Evolutionary conservation across 1,140 invertebrate genomes (phyloP).

Genomic region (Platyscapa corneri): DNA sequence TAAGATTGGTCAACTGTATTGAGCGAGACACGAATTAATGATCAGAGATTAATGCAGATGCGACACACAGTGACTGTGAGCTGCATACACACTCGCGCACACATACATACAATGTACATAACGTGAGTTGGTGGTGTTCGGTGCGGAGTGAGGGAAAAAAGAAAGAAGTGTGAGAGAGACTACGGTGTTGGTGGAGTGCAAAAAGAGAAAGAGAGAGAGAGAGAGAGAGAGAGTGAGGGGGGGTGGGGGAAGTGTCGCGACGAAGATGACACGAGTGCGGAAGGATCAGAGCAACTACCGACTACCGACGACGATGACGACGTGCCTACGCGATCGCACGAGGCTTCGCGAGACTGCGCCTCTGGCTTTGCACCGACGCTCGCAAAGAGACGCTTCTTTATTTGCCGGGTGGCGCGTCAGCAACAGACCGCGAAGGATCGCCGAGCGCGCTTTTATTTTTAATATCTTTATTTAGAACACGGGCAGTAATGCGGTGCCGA

Average conservation of each 20-base stretch:
- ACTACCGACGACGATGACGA: too few relatives aligned
- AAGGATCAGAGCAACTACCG: slow-evolving; percentile 18
- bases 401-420: not conserved
- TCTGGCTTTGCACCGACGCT: slow-evolving; percentile 18
- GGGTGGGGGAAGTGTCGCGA: not conserved
- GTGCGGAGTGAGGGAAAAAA: too few relatives aligned
- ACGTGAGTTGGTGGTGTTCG: too few relatives aligned
- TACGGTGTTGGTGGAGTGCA: not conserved
- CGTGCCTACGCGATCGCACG: not conserved
- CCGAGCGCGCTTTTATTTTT: slow-evolving; percentile 44
- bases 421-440: not conserved
- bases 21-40: not conserved
- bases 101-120: too few relatives aligned
- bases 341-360: slow-evolving; percentile 9
- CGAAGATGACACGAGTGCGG: not conserved
- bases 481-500: slow-evolving; percentile 15
- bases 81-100: too few relatives aligned
- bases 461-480: slow-evolving; percentile 50
- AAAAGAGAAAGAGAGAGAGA: not conserved
- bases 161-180: too few relatives aligned
- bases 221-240: not conserved
- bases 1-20: not conserved
- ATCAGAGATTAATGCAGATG: not conserved
- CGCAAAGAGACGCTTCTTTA: not conserved
- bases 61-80: not conserved